These are phyloP conservation scores for Orchesella flavescens DNA, from an alignment of 2,888 invertebrate genomes.

Conservation along the genomic window DNA sequence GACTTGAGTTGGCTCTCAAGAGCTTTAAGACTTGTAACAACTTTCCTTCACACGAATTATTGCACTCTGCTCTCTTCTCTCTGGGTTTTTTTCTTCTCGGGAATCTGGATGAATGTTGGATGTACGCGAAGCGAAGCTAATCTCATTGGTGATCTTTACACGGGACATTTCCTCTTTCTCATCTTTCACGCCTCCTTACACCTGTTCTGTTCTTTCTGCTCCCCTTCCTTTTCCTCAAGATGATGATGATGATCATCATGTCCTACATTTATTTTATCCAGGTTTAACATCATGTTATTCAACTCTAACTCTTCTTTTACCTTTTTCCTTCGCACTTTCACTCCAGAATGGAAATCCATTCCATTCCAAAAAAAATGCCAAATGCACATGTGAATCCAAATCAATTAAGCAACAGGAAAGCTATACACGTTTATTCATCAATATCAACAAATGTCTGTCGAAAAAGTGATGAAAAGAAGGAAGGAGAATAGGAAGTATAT, in stretches of 20 bases:
- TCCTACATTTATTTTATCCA: not conserved
- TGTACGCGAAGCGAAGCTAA: slow-evolving; percentile 33
- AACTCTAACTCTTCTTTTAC: no score
- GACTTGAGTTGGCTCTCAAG: not conserved
- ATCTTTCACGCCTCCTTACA: slow-evolving; percentile 60
- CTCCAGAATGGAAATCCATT: no score
- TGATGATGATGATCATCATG: no score
- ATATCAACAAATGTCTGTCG: no score
- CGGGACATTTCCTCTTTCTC: slow-evolving; percentile 60
- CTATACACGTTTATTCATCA: no score
- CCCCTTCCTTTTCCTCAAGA: not conserved
- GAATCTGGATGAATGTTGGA: not conserved
- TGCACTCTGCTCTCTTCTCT: not conserved
- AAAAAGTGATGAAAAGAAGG: no score
- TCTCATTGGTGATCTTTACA: slow-evolving; percentile 55
- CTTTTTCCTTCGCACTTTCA: no score
- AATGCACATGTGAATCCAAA: not conserved
- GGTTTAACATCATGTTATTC: no score
- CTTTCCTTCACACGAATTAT: no score
- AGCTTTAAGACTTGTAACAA: not conserved
- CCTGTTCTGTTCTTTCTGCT: slow-evolving; percentile 36
- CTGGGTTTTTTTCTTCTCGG: not conserved
- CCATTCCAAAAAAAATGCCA: not conserved
- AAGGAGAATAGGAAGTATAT: no score
- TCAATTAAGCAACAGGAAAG: slow-evolving; percentile 32